phyloP scores from a whole-genome alignment of 2,797 vertebrate species.

The Austrolebias charrua region DNA sequence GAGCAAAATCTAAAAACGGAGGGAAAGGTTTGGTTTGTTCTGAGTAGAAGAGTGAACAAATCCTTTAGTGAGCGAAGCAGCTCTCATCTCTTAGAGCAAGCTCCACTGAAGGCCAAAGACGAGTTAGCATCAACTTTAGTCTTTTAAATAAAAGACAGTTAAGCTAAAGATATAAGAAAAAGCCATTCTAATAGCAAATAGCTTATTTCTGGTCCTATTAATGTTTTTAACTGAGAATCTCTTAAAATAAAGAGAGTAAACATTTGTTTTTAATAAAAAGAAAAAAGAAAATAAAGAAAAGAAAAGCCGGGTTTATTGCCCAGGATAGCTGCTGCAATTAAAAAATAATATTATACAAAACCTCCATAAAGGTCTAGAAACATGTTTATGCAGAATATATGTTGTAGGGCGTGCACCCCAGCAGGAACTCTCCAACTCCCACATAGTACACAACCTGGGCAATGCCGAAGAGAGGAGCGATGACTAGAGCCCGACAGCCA shows the following conservation, averaged over 20 bases:
- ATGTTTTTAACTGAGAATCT: slow-evolving; percentile 33
- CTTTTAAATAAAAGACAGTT: slow-evolving; percentile 37
- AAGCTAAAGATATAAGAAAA: slow-evolving; percentile 28
- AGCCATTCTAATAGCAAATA: slow-evolving; percentile 32
- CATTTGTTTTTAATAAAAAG: slow-evolving; percentile 22
- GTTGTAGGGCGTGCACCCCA: slow-evolving; percentile 78
- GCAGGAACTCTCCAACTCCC: slow-evolving; percentile 83
- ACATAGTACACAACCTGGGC: slow-evolving; percentile 85
- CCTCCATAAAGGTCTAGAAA: slow-evolving; percentile 22
- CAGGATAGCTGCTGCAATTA: slow-evolving; percentile 57
- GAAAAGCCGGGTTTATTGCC: slow-evolving; percentile 38
- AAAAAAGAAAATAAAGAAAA: too few relatives aligned
- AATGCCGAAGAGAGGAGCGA: slow-evolving; percentile 88
- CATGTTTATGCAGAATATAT: slow-evolving; percentile 74
- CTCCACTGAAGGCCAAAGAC: slow-evolving; percentile 26
- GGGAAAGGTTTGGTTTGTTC: slow-evolving; percentile 12
- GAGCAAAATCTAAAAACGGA: slow-evolving; percentile 14
- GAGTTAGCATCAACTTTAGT: slow-evolving; percentile 19
- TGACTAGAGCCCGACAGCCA: slow-evolving; percentile 82
- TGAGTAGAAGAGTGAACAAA: slow-evolving; percentile 12
- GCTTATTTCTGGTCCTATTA: slow-evolving; percentile 44
- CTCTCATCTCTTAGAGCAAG: slow-evolving; percentile 11
- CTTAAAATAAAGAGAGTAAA: slow-evolving; percentile 53
- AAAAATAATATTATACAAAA: slow-evolving; percentile 35
- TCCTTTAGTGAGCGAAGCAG: slow-evolving; percentile 55